Evolutionary conservation across 2,797 vertebrate species (phyloP), one percentile per base, ranked within the genome.

Genomic region (Cryptoblepharus egeriae): DNA sequence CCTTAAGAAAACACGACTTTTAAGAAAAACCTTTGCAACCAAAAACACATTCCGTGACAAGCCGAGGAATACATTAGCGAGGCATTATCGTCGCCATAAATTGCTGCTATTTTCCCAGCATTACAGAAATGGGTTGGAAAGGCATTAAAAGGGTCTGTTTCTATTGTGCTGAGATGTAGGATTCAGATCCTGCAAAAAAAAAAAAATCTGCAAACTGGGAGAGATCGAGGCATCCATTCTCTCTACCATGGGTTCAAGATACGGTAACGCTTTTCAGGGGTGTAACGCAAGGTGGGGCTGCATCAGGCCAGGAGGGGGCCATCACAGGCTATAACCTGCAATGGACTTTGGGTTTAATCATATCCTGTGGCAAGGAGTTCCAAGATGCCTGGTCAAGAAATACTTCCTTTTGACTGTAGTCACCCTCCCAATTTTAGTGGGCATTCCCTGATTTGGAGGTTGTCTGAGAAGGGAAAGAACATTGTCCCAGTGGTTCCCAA

Each of bases 61-160:
- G 24, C 3, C 75, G 32, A 35, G 71, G 32, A 70, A 32, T 10
- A 18, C 76, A 70, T 79, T 74, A 89, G 86, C 80, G 63, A 83
- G 85, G 89, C 91, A 92, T 84, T 92, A 90, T 83, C 91, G 86
- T 45, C 77, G 45, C 90, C 89, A 81, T 57, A 69, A 76, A 91
- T 65, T 63, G 87, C 85, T 82, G 85, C 87, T 86, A 83, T 91
- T 90, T 93, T 49, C 39, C 70, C 73, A 85, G 83, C 87, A 90
- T 49, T 87, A 90, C 35, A 91, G 3, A 52, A 88, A 57, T n/a
- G 55, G 81, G 87, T 49, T 49, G 45, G 10, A 49, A 49, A 49
- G 2, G 45, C 45, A 49, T 49, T 8, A 12, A 12, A 12, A 12
- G 45, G 45, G 45, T 6, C 7, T 8, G 6, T 28, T 80, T 49